Evolutionary conservation across 2,888 invertebrate genomes (phyloP).

Genomic region (Scelioninae gen. 1): DNA sequence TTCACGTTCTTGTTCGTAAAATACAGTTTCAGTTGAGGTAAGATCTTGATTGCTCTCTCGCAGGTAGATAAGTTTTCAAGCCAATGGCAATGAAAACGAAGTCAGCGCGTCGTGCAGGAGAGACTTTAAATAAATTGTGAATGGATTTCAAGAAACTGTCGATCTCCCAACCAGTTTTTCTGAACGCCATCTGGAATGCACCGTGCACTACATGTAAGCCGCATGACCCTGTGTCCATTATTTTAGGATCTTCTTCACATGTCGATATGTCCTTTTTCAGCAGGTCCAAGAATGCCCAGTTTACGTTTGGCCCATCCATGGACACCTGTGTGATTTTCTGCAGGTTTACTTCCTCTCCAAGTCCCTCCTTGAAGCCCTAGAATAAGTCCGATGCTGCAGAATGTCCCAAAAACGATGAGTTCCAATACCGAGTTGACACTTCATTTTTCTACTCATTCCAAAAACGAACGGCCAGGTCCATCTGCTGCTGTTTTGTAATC

Average conservation of each 20-base stretch:
- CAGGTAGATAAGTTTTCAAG: constrained; percentile 28
- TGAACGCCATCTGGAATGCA: constrained; percentile 30
- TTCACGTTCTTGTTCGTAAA: constrained; percentile 24
- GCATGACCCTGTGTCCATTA: constrained; percentile 40
- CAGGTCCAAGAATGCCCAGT: constrained; percentile 30
- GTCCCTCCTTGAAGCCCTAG: constrained; percentile 13
- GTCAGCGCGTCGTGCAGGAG: constrained; percentile 22
- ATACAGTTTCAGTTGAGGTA: constrained; percentile 18
- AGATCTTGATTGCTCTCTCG: constrained; percentile 17
- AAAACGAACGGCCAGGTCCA: constrained; percentile 34
- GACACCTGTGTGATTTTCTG: constrained; percentile 31
- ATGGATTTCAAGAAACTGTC: constrained; percentile 28
- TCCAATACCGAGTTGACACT: constrained; percentile 36
- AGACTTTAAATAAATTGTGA: constrained; percentile 37
- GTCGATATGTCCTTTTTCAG: constrained; percentile 16
- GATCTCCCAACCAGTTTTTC: constrained; percentile 26
- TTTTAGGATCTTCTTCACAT: constrained; percentile 29
- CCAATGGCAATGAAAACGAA: constrained; percentile 26
- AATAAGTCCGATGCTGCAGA: constrained; percentile 30
- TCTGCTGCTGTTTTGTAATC: constrained; percentile 32
- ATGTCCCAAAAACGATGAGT: constrained; percentile 35
- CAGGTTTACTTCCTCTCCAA: constrained; percentile 26
- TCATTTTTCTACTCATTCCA: constrained; percentile 24
- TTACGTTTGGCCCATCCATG: constrained; percentile 31
- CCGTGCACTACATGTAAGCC: constrained; percentile 34